Evolutionary conservation across 2,113 vertebrate species (phyloP).

Genomic region (Gavia stellata): DNA sequence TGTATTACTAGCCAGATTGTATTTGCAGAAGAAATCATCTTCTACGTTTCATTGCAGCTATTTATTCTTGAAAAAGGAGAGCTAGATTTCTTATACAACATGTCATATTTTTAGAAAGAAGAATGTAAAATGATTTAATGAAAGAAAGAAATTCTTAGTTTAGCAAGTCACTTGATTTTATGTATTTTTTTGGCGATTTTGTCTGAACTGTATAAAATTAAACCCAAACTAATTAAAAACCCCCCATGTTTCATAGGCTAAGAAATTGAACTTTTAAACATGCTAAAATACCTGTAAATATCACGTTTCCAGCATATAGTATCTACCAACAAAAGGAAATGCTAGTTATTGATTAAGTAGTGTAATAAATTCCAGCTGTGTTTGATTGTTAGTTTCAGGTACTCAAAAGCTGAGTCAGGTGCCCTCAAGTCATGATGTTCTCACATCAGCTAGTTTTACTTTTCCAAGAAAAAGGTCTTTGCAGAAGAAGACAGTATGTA

Average conservation of each 20-base stretch:
- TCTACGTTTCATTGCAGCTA: neutral
- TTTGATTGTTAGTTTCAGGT: neutral
- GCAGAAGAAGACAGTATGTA: neutral
- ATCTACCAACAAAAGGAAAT: neutral
- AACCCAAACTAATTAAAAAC: neutral
- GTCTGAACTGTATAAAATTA: neutral
- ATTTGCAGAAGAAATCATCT: neutral
- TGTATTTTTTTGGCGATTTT: neutral
- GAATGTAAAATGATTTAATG: neutral
- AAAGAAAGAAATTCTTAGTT: neutral
- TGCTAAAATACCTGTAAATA: neutral
- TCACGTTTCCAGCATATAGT: neutral
- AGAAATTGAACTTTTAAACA: neutral
- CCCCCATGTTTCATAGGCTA: neutral
- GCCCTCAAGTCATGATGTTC: neutral
- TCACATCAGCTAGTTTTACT: neutral
- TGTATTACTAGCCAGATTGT: neutral
- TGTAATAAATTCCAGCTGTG: neutral
- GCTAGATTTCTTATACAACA: neutral
- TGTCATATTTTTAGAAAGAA: neutral
- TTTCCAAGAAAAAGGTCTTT: neutral
- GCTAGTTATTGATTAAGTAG: neutral
- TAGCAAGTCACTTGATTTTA: neutral
- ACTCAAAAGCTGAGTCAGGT: neutral
- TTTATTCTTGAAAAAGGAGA: neutral